Evolutionary conservation across 2,113 vertebrate genomes (phyloP).

Genomic region (Panthera leo): DNA sequence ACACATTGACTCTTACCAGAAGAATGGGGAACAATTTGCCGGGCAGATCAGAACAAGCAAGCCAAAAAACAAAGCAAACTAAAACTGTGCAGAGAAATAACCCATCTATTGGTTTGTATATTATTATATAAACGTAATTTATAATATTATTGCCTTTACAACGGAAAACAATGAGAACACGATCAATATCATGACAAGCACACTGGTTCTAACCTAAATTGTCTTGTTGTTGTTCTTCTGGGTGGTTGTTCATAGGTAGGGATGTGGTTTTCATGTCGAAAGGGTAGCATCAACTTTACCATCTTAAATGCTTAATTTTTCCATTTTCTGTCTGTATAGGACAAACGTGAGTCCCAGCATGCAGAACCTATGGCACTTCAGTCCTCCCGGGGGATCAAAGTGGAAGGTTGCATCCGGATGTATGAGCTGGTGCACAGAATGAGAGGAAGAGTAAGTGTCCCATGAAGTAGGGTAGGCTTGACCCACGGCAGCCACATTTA

Average conservation of each 20-base stretch:
- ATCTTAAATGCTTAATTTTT: background rate
- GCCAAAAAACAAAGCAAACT: background rate
- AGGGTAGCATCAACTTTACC: background rate
- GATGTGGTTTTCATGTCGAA: background rate
- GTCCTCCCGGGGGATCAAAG: slow-evolving; percentile 86
- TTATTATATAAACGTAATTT: background rate
- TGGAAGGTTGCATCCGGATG: slow-evolving; percentile 89
- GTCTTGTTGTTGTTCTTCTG: background rate
- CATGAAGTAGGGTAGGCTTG: fast-evolving
- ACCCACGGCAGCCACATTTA: background rate
- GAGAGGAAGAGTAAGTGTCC: slow-evolving; percentile 88
- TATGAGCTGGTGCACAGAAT: slow-evolving; percentile 88
- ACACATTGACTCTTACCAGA: background rate
- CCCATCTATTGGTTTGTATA: background rate
- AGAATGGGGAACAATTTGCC: background rate
- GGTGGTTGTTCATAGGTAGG: background rate
- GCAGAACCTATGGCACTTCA: slow-evolving; percentile 77
- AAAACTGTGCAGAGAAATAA: background rate
- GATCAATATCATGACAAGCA: background rate
- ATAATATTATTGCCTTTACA: background rate
- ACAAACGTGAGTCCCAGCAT: slow-evolving; percentile 31
- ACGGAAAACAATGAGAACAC: background rate
- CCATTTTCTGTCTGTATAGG: background rate
- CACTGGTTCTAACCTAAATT: background rate
- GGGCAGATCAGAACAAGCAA: background rate